A percentile compares a stretch with the other conserved stretches of the same genome.
Conservation (phyloP, 2,113 vertebrate species). For the Lamprologus callipterus region DNA sequence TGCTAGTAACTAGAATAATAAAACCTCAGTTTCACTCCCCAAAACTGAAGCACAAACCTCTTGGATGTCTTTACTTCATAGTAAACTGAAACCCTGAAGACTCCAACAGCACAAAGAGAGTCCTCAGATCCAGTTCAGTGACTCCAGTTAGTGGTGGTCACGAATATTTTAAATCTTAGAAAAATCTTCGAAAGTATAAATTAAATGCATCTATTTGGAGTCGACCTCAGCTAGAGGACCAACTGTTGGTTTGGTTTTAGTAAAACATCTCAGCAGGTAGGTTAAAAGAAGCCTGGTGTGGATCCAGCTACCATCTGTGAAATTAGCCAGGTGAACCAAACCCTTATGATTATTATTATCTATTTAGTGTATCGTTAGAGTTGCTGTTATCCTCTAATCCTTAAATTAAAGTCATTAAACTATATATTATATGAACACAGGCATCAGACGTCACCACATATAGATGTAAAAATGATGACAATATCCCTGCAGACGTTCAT, state of each 20-base stretch:
- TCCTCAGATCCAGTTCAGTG: neutral
- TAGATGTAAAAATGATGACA: neutral
- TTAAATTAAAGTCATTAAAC: neutral
- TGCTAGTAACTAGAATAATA: neutral
- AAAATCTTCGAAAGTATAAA: fast-evolving
- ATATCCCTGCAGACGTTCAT: slow-evolving; percentile 24
- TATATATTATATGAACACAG: neutral
- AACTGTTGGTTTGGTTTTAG: neutral
- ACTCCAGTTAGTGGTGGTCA: fast-evolving
- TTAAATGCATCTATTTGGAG: neutral
- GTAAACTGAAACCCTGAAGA: fast-evolving
- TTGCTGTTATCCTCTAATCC: neutral
- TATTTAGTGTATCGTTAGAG: neutral
- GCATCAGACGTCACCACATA: neutral
- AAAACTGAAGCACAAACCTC: neutral
- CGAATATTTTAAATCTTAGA: fast-evolving
- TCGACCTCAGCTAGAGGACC: fast-evolving
- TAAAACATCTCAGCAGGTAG: neutral
- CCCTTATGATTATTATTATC: neutral
- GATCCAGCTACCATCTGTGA: neutral
- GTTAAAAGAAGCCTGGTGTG: neutral
- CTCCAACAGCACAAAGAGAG: neutral
- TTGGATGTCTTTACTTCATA: fast-evolving
- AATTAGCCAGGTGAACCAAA: slow-evolving; percentile 1
- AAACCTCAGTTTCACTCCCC: neutral